phyloP scores from a whole-genome alignment of 2,797 vertebrate species.

The Bradypodion ventrale region DNA sequence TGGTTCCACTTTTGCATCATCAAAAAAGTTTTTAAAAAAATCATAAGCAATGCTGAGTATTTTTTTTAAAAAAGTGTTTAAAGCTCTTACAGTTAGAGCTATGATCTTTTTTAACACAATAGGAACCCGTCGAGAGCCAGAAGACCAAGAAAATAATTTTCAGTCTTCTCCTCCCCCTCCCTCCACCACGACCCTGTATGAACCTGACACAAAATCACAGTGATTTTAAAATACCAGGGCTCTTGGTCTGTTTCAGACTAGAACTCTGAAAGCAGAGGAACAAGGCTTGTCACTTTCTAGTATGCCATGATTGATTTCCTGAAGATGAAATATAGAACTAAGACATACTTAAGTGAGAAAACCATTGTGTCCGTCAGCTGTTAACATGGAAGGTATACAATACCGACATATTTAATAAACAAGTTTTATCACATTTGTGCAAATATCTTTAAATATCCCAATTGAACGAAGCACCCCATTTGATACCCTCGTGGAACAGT shows the following conservation, averaged over 20 bases:
- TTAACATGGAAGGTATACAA: background rate
- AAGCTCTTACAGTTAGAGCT: no score
- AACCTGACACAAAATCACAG: background rate
- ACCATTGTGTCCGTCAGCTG: background rate
- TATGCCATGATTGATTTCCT: background rate
- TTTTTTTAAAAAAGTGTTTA: background rate
- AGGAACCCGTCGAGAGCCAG: background rate
- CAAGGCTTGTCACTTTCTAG: background rate
- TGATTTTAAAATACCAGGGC: background rate
- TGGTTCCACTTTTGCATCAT: background rate
- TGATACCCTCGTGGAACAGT: no score
- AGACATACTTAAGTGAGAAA: background rate
- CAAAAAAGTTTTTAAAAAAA: background rate
- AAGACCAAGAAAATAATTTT: background rate
- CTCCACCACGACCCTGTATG: no score
- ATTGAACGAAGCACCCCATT: background rate
- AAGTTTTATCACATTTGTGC: background rate
- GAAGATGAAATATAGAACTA: background rate
- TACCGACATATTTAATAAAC: slow-evolving; percentile 2
- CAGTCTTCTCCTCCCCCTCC: background rate
- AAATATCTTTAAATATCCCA: background rate
- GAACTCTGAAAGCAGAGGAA: background rate
- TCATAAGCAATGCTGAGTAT: background rate
- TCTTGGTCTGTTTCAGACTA: background rate
- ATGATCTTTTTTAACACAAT: no score